Evolutionary conservation across 2,888 invertebrate genomes (phyloP), one percentile per base, ranked within the genome.

Genomic region (Parnassius smintheus): DNA sequence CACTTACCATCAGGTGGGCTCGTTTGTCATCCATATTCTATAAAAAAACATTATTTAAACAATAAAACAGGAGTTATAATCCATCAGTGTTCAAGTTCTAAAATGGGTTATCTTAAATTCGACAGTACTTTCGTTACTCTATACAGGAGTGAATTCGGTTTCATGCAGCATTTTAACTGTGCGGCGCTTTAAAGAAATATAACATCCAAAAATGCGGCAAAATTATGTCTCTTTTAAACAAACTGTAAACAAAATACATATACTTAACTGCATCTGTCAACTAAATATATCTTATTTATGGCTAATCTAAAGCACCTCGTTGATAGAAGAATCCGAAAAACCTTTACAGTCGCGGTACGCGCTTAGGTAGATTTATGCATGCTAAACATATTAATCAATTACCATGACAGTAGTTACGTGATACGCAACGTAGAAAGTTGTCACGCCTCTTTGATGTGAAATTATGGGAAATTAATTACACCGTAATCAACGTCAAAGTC

Each of bases 381-480:
- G 25, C 49, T 18, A 44, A 45, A 51, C 44, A 41, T 41, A 55
- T 63, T 46, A 55, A 59, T 59, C 55, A 52, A 63, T 63, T 59
- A 59, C 22, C 8, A 7, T 45, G 45, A 61, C 55, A 49, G 50
- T 10, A 9, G 56, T 51, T 61, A 56, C 45, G 35, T 50, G 55
- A 50, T 35, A 55, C 55, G 62, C 51, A 59, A 51, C 25, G 7
- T 62, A 63, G 63, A 63, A 63, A 63, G 63, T 59, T 46, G 63
- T 56, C 51, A 59, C 41, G 22, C 44, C 56, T 41, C 44, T 51
- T 49, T 51, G 9, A 50, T 50, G 55, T 59, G 56, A 51, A 63
- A 56, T 59, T 18, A 59, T 59, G 46, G 59, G 48, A 46, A 46
- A 56, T 41, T 63, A 59, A 63, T 60, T 55, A 51, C 41, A 1